Percentiles rank a stretch among this genome's conserved stretches.
Conservation (phyloP, 2,113 vertebrate species). For the Calonectris borealis region DNA sequence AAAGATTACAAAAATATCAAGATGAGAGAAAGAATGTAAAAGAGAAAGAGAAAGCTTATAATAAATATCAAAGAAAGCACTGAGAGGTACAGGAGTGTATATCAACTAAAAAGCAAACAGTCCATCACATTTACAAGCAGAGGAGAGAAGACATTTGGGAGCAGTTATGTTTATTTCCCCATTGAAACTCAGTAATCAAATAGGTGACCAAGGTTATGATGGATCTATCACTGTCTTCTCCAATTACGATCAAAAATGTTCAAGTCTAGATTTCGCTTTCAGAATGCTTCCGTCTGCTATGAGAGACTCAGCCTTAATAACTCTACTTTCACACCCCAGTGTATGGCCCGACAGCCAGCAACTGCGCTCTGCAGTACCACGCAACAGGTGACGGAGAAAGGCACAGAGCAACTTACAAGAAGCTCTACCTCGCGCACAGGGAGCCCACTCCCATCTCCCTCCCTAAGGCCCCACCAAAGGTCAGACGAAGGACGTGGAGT, state of each 20-base stretch:
- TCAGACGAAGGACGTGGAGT: background rate
- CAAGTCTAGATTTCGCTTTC: background rate
- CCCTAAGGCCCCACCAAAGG: background rate
- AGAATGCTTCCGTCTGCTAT: background rate
- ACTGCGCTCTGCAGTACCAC: background rate
- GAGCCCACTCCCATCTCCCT: background rate
- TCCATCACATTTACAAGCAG: background rate
- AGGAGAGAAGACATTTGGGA: background rate
- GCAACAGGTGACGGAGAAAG: background rate
- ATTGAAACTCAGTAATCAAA: background rate
- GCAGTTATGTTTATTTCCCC: background rate
- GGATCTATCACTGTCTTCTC: background rate
- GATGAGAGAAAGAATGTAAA: background rate
- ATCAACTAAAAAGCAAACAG: background rate
- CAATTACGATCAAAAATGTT: background rate
- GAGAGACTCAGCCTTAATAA: background rate
- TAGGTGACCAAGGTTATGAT: background rate
- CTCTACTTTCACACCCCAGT: background rate
- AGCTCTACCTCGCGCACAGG: background rate
- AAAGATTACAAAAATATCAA: background rate
- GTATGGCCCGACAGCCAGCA: background rate
- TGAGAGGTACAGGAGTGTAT: background rate
- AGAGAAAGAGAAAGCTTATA: background rate
- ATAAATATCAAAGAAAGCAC: background rate
- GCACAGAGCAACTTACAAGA: background rate